These are phyloP conservation scores for Sphecodes monilicornis DNA, from an alignment of 2,888 invertebrate genomes.

Conservation along the genomic window DNA sequence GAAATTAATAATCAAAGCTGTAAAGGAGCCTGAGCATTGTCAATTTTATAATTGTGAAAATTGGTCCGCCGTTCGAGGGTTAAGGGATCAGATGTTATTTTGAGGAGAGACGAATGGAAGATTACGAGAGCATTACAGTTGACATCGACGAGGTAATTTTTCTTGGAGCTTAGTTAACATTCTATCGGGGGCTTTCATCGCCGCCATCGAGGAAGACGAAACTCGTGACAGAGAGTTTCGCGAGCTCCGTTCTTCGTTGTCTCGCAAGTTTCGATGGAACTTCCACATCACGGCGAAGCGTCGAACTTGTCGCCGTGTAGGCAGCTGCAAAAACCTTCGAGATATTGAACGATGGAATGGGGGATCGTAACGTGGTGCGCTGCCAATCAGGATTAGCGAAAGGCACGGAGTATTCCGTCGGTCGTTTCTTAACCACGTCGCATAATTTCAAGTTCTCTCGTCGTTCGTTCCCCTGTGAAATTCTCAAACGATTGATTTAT, in stretches of 20 bases:
- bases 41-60: not conserved
- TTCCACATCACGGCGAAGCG: slow-evolving; percentile 55
- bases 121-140: not conserved
- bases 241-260: slow-evolving; percentile 59
- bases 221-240: slow-evolving; percentile 62
- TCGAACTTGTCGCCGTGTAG: slow-evolving; percentile 65
- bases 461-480: slow-evolving; percentile 35
- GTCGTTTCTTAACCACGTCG: slow-evolving; percentile 39
- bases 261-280: slow-evolving; percentile 64
- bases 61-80: not conserved
- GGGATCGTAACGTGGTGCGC: slow-evolving; percentile 53
- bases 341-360: slow-evolving; percentile 38
- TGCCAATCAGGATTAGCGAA: slow-evolving; percentile 68
- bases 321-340: slow-evolving; percentile 52
- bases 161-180: slow-evolving; percentile 21
- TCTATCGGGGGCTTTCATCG: slow-evolving; percentile 44
- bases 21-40: not conserved
- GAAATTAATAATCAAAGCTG: too few relatives aligned
- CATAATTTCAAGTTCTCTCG: slow-evolving; percentile 40
- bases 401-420: slow-evolving; percentile 33
- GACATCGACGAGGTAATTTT: slow-evolving; percentile 24
- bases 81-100: not conserved
- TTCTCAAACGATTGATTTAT: slow-evolving; percentile 15
- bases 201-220: slow-evolving; percentile 31
- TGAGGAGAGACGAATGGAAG: not conserved